phyloP scores from a whole-genome alignment of 2,888 invertebrate species.

The Metallyticus violacea region DNA sequence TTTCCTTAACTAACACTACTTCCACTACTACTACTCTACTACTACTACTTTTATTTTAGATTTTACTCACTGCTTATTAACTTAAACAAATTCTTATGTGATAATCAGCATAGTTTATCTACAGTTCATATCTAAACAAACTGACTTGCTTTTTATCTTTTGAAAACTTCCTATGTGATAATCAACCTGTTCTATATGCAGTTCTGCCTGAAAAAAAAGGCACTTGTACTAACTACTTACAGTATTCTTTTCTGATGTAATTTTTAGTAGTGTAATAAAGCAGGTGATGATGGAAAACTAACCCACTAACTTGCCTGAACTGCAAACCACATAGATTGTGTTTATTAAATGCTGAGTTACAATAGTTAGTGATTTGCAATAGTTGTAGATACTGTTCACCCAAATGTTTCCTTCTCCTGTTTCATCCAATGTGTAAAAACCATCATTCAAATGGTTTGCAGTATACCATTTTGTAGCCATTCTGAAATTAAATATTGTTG shows the following conservation, averaged over 20 bases:
- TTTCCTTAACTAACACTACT: conserved; percentile 14
- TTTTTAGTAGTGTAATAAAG: conserved; percentile 34
- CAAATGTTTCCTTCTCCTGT: background rate
- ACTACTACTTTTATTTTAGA: background rate
- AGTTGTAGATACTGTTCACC: no score
- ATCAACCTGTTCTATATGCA: conserved; percentile 27
- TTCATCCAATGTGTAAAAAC: background rate
- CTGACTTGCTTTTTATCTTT: background rate
- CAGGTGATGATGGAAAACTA: conserved; percentile 24
- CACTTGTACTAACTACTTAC: conserved; percentile 30
- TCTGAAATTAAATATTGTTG: background rate
- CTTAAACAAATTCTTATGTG: background rate
- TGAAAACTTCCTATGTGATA: conserved; percentile 30
- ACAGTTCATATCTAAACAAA: no score
- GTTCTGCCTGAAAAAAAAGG: conserved; percentile 26
- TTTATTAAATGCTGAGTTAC: no score
- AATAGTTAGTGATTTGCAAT: background rate
- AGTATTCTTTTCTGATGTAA: conserved; percentile 31
- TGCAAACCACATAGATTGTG: conserved; percentile 5
- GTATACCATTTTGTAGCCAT: background rate
- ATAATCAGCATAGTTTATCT: background rate
- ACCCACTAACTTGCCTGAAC: conserved; percentile 2
- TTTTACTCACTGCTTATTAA: background rate
- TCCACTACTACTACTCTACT: no score
- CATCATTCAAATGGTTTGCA: background rate